Percentiles rank a stretch among this genome's conserved stretches.
These are phyloP conservation scores for Lochmaea capreae DNA, from an alignment of 2,888 invertebrate genomes.

Conservation along the genomic window DNA sequence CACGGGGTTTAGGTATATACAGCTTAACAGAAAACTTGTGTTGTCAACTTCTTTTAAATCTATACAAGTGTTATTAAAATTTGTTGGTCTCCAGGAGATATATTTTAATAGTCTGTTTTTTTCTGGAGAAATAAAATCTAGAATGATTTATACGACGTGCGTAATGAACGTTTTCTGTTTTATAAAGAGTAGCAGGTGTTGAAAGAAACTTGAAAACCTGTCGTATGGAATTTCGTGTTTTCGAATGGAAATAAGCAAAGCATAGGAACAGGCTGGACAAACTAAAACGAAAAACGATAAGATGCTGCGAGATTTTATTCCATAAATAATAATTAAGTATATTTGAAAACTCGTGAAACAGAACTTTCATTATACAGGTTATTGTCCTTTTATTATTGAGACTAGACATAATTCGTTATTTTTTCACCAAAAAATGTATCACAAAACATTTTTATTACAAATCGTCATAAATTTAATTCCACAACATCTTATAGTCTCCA, in stretches of 20 bases:
- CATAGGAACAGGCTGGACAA: background rate
- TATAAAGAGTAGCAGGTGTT: background rate
- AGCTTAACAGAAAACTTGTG: background rate
- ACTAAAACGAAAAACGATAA: background rate
- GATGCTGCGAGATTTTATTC: no score
- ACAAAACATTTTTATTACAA: no score
- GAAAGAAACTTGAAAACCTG: background rate
- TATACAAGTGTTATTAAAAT: background rate
- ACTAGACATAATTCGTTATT: no score
- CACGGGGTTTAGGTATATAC: background rate
- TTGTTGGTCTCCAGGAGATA: background rate
- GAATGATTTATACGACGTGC: conserved; percentile 2
- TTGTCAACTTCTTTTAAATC: background rate
- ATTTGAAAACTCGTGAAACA: no score
- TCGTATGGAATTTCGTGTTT: background rate
- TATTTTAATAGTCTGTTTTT: conserved; percentile 3
- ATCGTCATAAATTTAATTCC: no score
- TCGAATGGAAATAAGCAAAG: background rate
- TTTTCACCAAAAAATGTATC: no score
- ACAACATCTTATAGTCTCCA: no score
- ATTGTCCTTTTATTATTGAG: no score
- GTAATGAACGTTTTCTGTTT: background rate
- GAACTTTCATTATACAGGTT: no score
- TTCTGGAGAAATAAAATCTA: background rate
- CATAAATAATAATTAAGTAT: no score